Conservation (phyloP, 1,140 invertebrate genomes). For the Penaeus japonicus region DNA sequence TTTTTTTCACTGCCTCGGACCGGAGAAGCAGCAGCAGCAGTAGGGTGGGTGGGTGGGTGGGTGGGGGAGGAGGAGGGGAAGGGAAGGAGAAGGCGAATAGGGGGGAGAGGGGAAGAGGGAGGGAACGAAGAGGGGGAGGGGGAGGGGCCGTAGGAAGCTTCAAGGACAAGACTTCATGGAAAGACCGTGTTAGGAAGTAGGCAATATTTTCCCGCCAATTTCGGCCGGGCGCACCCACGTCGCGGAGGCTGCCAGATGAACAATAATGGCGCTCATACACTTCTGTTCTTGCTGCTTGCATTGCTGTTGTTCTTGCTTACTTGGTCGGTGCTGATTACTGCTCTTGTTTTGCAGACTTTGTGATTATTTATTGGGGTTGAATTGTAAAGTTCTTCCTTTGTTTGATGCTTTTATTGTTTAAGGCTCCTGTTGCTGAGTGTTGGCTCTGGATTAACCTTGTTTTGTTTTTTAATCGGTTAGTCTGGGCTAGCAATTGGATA, state of each 20-base stretch:
- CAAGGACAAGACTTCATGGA: not conserved
- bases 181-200: not conserved
- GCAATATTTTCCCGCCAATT: conserved; percentile 32
- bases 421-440: too few relatives aligned
- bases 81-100: not conserved
- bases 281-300: too few relatives aligned
- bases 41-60: too few relatives aligned
- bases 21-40: not conserved
- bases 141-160: not conserved
- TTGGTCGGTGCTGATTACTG: too few relatives aligned
- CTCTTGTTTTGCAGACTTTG: too few relatives aligned
- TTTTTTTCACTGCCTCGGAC: not conserved
- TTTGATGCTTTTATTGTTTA: too few relatives aligned
- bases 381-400: too few relatives aligned
- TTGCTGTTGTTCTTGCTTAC: too few relatives aligned
- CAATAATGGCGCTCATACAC: not conserved
- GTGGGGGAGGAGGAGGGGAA: not conserved
- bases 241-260: not conserved
- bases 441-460: too few relatives aligned
- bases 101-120: not conserved
- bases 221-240: not conserved
- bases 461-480: too few relatives aligned
- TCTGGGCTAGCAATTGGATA: too few relatives aligned
- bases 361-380: too few relatives aligned
- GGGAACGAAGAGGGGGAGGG: not conserved